Evolutionary conservation across 2,797 vertebrate genomes (phyloP).

Genomic region (Alexandromys oeconomus): DNA sequence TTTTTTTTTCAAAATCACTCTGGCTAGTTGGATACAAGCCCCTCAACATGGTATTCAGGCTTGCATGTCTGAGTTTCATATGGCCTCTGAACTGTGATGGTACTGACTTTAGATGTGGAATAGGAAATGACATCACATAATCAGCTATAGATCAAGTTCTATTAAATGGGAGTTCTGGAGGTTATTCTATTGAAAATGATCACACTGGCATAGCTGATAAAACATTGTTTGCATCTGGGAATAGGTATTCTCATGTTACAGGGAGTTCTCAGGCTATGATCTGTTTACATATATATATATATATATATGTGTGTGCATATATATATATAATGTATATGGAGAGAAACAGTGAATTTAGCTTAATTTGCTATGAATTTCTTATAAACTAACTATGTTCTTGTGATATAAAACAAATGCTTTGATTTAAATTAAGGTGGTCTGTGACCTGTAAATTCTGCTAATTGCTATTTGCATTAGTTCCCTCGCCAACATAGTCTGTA

Average conservation of each 20-base stretch:
- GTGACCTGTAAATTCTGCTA: slow-evolving; percentile 41
- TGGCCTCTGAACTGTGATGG: slow-evolving; percentile 35
- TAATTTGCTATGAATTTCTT: slow-evolving; percentile 65
- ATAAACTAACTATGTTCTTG: slow-evolving; percentile 26
- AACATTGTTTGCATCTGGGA: not conserved
- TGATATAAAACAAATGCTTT: slow-evolving; percentile 55
- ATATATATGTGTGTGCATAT: too few relatives aligned
- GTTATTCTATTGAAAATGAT: slow-evolving; percentile 69
- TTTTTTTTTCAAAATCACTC: not conserved
- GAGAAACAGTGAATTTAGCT: slow-evolving; percentile 50
- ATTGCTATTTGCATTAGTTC: slow-evolving; percentile 34
- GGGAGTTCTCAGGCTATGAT: slow-evolving; percentile 54
- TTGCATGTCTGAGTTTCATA: slow-evolving; percentile 77
- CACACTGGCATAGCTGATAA: not conserved
- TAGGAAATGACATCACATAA: slow-evolving; percentile 77
- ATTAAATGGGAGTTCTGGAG: slow-evolving; percentile 73
- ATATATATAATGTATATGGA: not conserved
- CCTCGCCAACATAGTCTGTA: not conserved
- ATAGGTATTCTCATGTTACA: slow-evolving; percentile 7
- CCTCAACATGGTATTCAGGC: slow-evolving; percentile 57
- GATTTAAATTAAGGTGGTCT: slow-evolving; percentile 52
- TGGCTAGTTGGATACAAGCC: not conserved
- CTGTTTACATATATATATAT: not conserved
- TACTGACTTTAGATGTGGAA: slow-evolving; percentile 62
- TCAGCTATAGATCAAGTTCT: slow-evolving; percentile 68